Conservation (phyloP, 1,140 invertebrate species). For the Tetramorium simillimum region DNA sequence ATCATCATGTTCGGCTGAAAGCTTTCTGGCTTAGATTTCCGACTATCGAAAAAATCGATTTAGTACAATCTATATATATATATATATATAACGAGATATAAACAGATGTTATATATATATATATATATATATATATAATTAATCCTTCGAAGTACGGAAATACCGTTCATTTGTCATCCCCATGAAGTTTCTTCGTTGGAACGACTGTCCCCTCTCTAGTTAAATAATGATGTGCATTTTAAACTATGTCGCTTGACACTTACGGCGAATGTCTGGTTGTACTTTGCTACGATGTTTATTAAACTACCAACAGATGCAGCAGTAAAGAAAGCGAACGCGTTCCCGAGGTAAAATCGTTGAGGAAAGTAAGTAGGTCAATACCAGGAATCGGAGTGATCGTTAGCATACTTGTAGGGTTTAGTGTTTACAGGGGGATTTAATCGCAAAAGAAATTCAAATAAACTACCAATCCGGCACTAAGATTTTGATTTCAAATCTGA, state of each 20-base stretch:
- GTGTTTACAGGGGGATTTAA: slow-evolving; percentile 67
- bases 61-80: slow-evolving; percentile 30
- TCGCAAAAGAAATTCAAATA: slow-evolving; percentile 69
- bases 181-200: neutral
- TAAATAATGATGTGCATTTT: slow-evolving; percentile 19
- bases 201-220: neutral
- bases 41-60: slow-evolving; percentile 19
- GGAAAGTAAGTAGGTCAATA: slow-evolving; percentile 69
- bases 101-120: too few species aligned
- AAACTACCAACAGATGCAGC: slow-evolving; percentile 65
- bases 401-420: slow-evolving; percentile 58
- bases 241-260: slow-evolving; percentile 29
- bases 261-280: slow-evolving; percentile 50
- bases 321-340: slow-evolving; percentile 61
- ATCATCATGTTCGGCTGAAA: slow-evolving; percentile 53
- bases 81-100: slow-evolving; percentile 13
- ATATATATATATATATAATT: slow-evolving; percentile 38
- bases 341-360: slow-evolving; percentile 38
- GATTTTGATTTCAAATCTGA: slow-evolving; percentile 11
- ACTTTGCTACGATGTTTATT: slow-evolving; percentile 57
- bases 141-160: slow-evolving; percentile 29
- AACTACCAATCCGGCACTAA: slow-evolving; percentile 23
- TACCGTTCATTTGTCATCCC: slow-evolving; percentile 47
- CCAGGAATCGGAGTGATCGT: slow-evolving; percentile 61
- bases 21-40: slow-evolving; percentile 27